These are phyloP conservation scores for Camelus dromedarius DNA, from an alignment of 2,113 vertebrate species.

Conservation along the genomic window DNA sequence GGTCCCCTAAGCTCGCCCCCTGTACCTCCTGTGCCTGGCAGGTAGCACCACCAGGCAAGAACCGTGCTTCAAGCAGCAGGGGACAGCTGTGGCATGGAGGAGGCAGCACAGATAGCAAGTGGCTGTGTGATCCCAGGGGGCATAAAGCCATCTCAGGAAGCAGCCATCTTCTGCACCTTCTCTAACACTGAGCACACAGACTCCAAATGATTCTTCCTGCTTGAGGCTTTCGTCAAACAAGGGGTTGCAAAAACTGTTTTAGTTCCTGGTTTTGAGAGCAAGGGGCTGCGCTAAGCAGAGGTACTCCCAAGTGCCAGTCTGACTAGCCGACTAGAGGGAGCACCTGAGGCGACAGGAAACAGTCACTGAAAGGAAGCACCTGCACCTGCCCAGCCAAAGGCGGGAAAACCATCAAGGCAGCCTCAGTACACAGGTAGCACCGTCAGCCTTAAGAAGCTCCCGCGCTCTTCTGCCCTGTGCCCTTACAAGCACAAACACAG, in stretches of 20 bases:
- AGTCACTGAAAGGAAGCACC: not conserved
- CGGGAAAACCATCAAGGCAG: not conserved
- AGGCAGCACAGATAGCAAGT: not conserved
- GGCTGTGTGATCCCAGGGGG: not conserved
- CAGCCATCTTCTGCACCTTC: not conserved
- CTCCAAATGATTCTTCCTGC: not conserved
- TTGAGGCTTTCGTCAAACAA: slow-evolving; percentile 12
- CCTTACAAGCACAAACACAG: not conserved
- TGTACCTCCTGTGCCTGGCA: not conserved
- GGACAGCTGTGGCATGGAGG: not conserved
- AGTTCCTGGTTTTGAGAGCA: not conserved
- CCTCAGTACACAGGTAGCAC: not conserved
- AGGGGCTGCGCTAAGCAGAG: not conserved
- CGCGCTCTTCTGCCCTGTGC: not conserved
- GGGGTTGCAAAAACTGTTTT: not conserved
- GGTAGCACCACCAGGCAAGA: not conserved
- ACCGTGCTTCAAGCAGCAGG: not conserved
- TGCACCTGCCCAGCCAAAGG: not conserved
- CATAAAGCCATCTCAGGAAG: not conserved
- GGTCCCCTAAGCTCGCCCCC: not conserved
- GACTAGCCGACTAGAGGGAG: not conserved
- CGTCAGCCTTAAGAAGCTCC: not conserved
- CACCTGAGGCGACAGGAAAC: not conserved
- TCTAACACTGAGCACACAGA: not conserved
- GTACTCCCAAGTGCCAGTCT: not conserved